Evolutionary conservation across 2,888 invertebrate species (phyloP).

Genomic region (Drosophila demipolita): DNA sequence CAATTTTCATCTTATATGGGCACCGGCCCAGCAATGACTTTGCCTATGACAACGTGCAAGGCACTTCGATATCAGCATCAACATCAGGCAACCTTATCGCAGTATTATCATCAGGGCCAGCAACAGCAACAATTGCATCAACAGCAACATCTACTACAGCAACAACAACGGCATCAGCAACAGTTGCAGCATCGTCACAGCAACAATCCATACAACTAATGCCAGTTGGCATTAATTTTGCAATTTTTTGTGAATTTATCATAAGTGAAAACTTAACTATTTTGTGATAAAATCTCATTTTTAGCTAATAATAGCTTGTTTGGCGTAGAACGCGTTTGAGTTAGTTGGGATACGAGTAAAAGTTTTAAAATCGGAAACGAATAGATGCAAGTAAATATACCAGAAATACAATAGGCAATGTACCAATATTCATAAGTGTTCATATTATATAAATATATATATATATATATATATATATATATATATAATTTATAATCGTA

Average conservation of each 20-base stretch:
- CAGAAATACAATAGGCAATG: background rate
- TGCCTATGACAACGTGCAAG: constrained; percentile 32
- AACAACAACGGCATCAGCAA: constrained; percentile 18
- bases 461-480: background rate
- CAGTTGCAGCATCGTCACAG: constrained; percentile 27
- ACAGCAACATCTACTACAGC: constrained; percentile 17
- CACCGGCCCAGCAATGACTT: background rate
- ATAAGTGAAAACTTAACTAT: background rate
- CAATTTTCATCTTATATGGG: background rate
- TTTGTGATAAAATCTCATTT: background rate
- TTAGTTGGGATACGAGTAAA: background rate
- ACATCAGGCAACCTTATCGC: constrained; percentile 37
- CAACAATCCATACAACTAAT: constrained; percentile 29
- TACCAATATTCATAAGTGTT: background rate
- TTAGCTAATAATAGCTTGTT: background rate
- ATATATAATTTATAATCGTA: background rate
- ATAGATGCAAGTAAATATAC: background rate
- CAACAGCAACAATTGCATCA: constrained; percentile 34
- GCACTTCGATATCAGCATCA: constrained; percentile 38
- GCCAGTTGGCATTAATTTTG: background rate
- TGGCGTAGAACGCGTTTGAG: constrained; percentile 62
- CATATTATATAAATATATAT: background rate
- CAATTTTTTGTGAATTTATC: background rate
- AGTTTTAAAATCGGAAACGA: background rate
- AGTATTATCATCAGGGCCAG: constrained; percentile 41